phyloP scores from a whole-genome alignment of 2,888 invertebrate genomes.

The Brachycybe producta region DNA sequence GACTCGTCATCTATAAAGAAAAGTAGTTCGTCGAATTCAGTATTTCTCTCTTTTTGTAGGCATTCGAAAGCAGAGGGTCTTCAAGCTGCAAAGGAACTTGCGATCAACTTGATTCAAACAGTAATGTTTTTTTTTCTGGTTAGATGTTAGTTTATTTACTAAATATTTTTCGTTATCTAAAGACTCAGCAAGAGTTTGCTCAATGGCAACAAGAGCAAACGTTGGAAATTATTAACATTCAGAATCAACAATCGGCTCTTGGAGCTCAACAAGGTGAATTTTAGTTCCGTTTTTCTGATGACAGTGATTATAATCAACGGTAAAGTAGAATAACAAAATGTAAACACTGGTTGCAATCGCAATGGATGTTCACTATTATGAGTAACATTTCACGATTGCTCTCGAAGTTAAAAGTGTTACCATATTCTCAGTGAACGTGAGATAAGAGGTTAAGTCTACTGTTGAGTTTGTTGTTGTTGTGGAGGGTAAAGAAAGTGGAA shows the following conservation, averaged over 20 bases:
- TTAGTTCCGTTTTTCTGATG: not conserved
- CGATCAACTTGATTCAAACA: constrained; percentile 65
- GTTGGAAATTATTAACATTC: constrained; percentile 17
- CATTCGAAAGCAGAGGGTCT: constrained; percentile 55
- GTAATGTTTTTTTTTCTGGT: constrained; percentile 32
- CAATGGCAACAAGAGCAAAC: constrained; percentile 21
- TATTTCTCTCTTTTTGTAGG: constrained; percentile 31
- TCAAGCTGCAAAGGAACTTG: constrained; percentile 54
- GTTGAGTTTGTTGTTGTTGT: too few species aligned
- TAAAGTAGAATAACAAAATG: too few species aligned
- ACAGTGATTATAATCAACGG: not conserved
- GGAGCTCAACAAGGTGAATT: constrained; percentile 17
- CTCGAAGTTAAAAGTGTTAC: too few species aligned
- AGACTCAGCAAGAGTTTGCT: constrained; percentile 20
- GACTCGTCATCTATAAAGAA: too few species aligned
- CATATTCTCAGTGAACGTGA: too few species aligned
- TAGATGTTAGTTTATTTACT: not conserved
- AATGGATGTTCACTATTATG: too few species aligned
- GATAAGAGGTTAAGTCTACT: too few species aligned
- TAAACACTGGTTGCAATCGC: too few species aligned
- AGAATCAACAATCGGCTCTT: constrained; percentile 15
- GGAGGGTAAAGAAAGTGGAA: constrained; percentile 9
- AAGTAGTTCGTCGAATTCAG: too few species aligned
- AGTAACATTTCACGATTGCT: too few species aligned
- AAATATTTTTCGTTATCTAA: not conserved